Evolutionary conservation across 2,113 vertebrate species (phyloP).

Genomic region (Macquaria ambigua): DNA sequence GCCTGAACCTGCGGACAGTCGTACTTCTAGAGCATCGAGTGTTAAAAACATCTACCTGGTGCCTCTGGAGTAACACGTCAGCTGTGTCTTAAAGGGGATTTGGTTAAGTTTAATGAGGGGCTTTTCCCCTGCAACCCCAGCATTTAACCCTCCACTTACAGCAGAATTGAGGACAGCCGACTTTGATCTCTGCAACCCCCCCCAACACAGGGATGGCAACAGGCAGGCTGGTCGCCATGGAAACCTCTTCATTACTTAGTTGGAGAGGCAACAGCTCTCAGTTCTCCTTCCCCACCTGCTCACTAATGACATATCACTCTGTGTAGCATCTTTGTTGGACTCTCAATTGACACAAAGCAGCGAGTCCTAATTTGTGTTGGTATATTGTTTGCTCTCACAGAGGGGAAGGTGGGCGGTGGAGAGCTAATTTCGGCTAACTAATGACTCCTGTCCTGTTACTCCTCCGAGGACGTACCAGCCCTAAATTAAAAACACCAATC

Average conservation of each 20-base stretch:
- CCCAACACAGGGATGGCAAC: slow-evolving; percentile 38
- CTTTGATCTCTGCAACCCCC: slow-evolving; percentile 65
- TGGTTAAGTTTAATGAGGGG: slow-evolving; percentile 63
- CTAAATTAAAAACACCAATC: slow-evolving; percentile 45
- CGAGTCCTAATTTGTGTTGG: slow-evolving; percentile 80
- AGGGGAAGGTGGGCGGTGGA: slow-evolving; percentile 35
- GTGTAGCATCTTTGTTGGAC: slow-evolving; percentile 79
- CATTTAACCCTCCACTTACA: slow-evolving; percentile 75
- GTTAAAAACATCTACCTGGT: neutral
- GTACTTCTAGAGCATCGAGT: neutral
- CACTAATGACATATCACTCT: slow-evolving; percentile 81
- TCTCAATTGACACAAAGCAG: slow-evolving; percentile 78
- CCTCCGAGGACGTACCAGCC: slow-evolving; percentile 6
- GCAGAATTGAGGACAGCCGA: slow-evolving; percentile 36
- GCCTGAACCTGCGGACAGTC: neutral
- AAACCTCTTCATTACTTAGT: slow-evolving; percentile 77
- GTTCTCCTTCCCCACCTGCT: slow-evolving; percentile 75
- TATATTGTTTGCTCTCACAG: slow-evolving; percentile 74
- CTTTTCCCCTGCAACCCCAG: slow-evolving; percentile 41
- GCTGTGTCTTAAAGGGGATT: slow-evolving; percentile 46
- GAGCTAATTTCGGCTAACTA: slow-evolving; percentile 53
- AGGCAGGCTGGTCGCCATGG: slow-evolving; percentile 72
- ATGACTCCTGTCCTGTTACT: slow-evolving; percentile 57
- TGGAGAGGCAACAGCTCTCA: slow-evolving; percentile 73
- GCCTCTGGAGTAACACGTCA: slow-evolving; percentile 1